Percentiles rank a stretch among this genome's conserved stretches.
Evolutionary conservation across 2,797 vertebrate species (phyloP).

Genomic region (Chelidonichthys spinosus): DNA sequence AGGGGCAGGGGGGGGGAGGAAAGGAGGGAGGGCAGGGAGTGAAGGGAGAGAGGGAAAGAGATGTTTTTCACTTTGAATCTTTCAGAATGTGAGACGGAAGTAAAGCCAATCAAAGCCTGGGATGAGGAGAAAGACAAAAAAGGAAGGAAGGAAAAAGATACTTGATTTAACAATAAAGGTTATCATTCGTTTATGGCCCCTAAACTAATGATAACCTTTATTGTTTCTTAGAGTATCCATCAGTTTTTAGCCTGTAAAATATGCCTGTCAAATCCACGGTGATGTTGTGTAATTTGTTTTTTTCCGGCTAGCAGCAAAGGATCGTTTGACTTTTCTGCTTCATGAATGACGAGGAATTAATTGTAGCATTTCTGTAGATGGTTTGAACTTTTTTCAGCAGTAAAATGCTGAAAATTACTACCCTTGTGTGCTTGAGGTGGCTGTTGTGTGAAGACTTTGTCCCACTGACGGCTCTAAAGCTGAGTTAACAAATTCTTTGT

Average conservation of each 20-base stretch:
- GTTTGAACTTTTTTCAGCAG: neutral
- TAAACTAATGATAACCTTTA: neutral
- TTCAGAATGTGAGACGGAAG: slow-evolving; percentile 15
- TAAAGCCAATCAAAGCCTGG: slow-evolving; percentile 7
- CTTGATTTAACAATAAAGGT: neutral
- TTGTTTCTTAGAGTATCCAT: neutral
- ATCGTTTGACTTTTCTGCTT: neutral
- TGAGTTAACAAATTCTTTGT: neutral
- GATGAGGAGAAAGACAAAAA: neutral
- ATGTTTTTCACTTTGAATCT: slow-evolving; percentile 26
- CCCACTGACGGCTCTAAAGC: neutral
- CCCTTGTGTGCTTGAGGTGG: neutral
- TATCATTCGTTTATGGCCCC: too few species aligned
- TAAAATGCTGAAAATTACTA: neutral
- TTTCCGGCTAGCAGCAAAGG: neutral
- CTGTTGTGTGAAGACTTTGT: neutral
- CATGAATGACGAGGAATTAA: neutral
- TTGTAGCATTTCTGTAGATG: neutral
- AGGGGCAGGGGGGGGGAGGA: slow-evolving; percentile 24
- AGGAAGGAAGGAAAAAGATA: neutral
- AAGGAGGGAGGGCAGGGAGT: slow-evolving; percentile 5
- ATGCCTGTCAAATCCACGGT: neutral
- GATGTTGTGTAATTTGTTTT: neutral
- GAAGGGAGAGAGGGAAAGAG: slow-evolving; percentile 1
- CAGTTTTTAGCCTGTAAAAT: neutral